phyloP scores from a whole-genome alignment of 2,113 vertebrate species.

The Ursus arctos region DNA sequence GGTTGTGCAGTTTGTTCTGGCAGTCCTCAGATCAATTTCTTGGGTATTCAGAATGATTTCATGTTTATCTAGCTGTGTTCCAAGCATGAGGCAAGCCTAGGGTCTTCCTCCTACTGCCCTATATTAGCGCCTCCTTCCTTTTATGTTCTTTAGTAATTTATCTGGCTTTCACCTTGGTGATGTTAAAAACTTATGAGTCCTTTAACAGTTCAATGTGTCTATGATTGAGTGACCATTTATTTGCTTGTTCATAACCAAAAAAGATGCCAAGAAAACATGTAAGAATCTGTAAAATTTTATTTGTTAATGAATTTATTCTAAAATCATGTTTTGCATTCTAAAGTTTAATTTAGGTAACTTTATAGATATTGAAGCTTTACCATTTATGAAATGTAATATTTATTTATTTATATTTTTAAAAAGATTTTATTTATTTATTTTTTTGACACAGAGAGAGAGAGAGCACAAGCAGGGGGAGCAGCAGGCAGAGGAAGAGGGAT shows the following conservation, averaged over 20 bases:
- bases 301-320: not conserved
- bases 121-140: not conserved
- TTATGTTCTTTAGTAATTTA: not conserved
- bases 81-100: not conserved
- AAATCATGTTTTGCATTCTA: not conserved
- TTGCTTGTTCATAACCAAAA: not conserved
- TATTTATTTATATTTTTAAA: not conserved
- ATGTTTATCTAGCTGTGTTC: not conserved
- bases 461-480: no score
- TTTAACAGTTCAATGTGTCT: not conserved
- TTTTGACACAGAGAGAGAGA: no score
- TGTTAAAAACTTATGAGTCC: not conserved
- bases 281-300: not conserved
- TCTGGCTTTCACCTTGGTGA: not conserved
- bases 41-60: not conserved
- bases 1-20: not conserved
- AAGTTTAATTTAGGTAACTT: conserved; percentile 5
- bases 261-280: not conserved
- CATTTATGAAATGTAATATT: not conserved
- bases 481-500: no score
- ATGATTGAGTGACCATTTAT: not conserved
- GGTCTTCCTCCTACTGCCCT: not conserved
- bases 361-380: not conserved
- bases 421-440: no score
- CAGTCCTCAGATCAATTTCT: not conserved